These are phyloP conservation scores for Scolanthus callimorphus DNA, from an alignment of 92 coral and sea anemone species.

Conservation along the genomic window DNA sequence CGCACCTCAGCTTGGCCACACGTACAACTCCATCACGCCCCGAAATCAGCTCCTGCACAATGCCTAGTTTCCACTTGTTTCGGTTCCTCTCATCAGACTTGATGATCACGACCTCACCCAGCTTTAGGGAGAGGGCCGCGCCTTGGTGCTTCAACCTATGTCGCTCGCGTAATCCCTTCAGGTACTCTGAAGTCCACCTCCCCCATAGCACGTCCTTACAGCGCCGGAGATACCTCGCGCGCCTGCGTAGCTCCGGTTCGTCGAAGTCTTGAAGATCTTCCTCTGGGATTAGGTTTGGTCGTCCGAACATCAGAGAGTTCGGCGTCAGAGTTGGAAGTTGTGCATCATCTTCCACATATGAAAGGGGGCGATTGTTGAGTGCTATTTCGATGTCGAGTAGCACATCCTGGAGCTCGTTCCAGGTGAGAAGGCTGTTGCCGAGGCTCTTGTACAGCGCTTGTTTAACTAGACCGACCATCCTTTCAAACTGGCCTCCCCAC, in stretches of 20 bases:
- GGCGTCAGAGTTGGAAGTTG: conserved; percentile 40
- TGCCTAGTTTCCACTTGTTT: conserved; percentile 20
- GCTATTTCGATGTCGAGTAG: conserved; percentile 30
- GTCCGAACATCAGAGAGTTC: conserved; percentile 20
- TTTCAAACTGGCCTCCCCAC: conserved; percentile 54
- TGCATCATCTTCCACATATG: conserved; percentile 39
- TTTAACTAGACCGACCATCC: conserved; percentile 35
- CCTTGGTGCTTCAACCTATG: conserved; percentile 8
- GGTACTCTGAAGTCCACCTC: conserved; percentile 38
- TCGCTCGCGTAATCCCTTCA: conserved; percentile 20
- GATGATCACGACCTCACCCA: conserved; percentile 29
- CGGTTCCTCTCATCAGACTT: conserved; percentile 22
- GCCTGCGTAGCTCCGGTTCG: conserved; percentile 30
- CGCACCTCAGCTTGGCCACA: conserved; percentile 26
- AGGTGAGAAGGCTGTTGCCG: conserved; percentile 26
- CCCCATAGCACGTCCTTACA: conserved; percentile 44
- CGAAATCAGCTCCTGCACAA: conserved; percentile 8
- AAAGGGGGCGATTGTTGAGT: conserved; percentile 35
- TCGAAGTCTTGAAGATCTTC: not conserved
- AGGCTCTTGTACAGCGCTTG: conserved; percentile 12
- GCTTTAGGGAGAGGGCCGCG: not conserved
- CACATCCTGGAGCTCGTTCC: conserved; percentile 31
- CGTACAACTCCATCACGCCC: conserved; percentile 24
- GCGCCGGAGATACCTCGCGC: conserved; percentile 19
- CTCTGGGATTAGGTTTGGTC: no score